phyloP scores from a whole-genome alignment of 30 jellyfish, hydroid and myxozoan genomes.

The Rhopilema esculentum region DNA sequence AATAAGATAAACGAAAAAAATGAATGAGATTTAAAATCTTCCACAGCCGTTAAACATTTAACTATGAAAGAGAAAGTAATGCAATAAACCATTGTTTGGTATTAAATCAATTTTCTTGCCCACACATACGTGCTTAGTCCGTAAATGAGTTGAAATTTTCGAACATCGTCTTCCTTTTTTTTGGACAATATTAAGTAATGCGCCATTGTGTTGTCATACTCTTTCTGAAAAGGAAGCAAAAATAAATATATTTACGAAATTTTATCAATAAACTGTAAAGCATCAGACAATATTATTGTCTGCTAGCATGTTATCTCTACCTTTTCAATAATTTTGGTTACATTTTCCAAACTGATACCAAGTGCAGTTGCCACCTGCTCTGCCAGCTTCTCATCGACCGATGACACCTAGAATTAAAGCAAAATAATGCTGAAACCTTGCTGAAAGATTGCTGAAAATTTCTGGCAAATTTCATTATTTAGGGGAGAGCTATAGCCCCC shows the following conservation, averaged over 20 bases:
- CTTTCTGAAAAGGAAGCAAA: conserved; percentile 30
- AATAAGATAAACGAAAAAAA: no score
- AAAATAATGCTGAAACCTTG: neutral
- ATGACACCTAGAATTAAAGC: conserved; percentile 4
- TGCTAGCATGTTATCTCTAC: neutral
- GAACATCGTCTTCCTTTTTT: conserved; percentile 37
- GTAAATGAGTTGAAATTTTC: conserved; percentile 55
- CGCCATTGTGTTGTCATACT: conserved; percentile 45
- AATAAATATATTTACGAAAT: neutral
- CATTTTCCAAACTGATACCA: conserved; percentile 7
- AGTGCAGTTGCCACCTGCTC: conserved; percentile 48
- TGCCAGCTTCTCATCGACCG: conserved; percentile 7
- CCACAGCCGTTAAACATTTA: no score
- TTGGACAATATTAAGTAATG: conserved; percentile 18
- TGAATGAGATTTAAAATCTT: no score
- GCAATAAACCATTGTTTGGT: neutral
- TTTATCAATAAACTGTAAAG: no score
- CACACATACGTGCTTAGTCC: conserved; percentile 42
- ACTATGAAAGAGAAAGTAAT: no score
- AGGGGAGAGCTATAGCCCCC: no score
- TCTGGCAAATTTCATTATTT: no score
- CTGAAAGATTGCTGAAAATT: no score
- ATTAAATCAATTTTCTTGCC: neutral
- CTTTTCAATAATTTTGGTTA: conserved; percentile 8
- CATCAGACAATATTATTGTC: no score